These are phyloP conservation scores for Tokudaia tokunoshimensis DNA, from an alignment of 2,797 vertebrate genomes.

Conservation along the genomic window DNA sequence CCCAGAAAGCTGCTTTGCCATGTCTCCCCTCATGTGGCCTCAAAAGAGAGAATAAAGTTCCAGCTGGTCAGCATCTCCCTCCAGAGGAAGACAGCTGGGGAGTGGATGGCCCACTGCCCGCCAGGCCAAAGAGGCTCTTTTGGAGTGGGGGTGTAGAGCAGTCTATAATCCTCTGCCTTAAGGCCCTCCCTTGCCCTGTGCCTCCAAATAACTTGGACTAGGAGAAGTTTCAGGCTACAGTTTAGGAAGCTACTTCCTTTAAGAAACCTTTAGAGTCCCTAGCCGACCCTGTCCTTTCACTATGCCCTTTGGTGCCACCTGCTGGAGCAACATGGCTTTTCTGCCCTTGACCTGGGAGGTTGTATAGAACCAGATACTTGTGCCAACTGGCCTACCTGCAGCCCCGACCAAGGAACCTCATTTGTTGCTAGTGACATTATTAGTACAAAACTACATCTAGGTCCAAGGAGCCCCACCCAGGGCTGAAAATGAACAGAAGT, in stretches of 20 bases:
- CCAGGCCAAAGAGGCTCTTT: constrained; percentile 76
- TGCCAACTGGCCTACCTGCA: not conserved
- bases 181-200: constrained; percentile 54
- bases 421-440: not conserved
- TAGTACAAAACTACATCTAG: not conserved
- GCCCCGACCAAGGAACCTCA: not conserved
- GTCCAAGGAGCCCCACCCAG: not conserved
- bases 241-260: constrained; percentile 68
- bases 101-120: constrained; percentile 69
- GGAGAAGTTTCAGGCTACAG: constrained; percentile 23
- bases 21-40: constrained; percentile 78
- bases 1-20: constrained; percentile 69
- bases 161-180: constrained; percentile 63
- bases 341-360: not conserved
- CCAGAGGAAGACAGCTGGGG: constrained; percentile 82
- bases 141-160: constrained; percentile 45
- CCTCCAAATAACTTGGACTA: constrained; percentile 40
- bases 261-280: constrained; percentile 71
- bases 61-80: constrained; percentile 84
- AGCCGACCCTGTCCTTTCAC: constrained; percentile 1
- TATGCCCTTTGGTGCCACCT: constrained; percentile 76
- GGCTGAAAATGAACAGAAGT: constrained; percentile 24
- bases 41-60: constrained; percentile 74
- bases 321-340: constrained; percentile 53
- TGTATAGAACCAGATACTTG: not conserved